These are phyloP conservation scores for Naja naja DNA, from an alignment of 2,113 vertebrate species.

Conservation along the genomic window DNA sequence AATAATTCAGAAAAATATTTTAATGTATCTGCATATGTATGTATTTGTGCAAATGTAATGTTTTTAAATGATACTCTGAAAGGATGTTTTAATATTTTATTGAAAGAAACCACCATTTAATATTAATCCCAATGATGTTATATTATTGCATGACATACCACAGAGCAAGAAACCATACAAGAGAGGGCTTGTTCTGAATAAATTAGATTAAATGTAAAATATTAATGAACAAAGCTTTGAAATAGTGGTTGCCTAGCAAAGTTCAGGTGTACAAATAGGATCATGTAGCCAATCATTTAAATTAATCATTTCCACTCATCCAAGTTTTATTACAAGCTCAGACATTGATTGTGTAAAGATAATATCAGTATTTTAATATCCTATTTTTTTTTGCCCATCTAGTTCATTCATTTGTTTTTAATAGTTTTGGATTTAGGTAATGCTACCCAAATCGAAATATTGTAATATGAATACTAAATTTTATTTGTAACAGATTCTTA, in stretches of 20 bases:
- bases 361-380: conserved; percentile 43
- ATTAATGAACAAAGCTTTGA: conserved; percentile 79
- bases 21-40: not conserved
- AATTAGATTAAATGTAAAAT: conserved; percentile 74
- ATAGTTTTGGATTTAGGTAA: conserved; percentile 19
- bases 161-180: conserved; percentile 45
- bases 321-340: conserved; percentile 55
- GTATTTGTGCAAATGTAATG: conserved; percentile 1
- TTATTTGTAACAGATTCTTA: not conserved
- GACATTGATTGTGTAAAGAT: conserved; percentile 25
- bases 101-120: conserved; percentile 49
- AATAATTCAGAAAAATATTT: not conserved
- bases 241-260: conserved; percentile 78
- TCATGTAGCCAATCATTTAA: conserved; percentile 85
- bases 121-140: conserved; percentile 37
- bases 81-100: conserved; percentile 22
- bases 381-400: not conserved
- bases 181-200: conserved; percentile 58
- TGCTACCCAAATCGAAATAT: conserved; percentile 18
- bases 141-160: conserved; percentile 51
- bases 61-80: not conserved
- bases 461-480: not conserved
- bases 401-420: conserved; percentile 45
- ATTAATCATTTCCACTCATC: conserved; percentile 77
- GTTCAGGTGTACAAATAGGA: conserved; percentile 68